A percentile compares a stretch with the other conserved stretches of the same genome.
Evolutionary conservation across 1,140 invertebrate genomes (phyloP).

Genomic region (Diachasma alloeum): DNA sequence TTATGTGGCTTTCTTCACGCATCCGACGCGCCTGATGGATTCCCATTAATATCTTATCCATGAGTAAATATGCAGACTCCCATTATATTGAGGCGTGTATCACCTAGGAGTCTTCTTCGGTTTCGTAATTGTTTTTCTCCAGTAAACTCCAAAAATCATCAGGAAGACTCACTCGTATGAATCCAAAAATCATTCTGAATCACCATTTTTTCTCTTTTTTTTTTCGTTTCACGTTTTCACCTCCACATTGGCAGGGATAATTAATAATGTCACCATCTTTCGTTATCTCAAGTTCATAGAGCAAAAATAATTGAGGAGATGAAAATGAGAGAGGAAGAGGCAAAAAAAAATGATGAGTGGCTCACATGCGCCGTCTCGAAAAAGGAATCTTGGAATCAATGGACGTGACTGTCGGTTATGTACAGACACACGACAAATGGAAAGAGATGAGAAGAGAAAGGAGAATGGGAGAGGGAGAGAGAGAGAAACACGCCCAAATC

Average conservation of each 20-base stretch:
- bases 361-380: slow-evolving; percentile 19
- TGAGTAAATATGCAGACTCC: background rate
- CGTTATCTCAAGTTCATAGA: background rate
- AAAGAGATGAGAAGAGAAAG: background rate
- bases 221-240: background rate
- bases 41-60: slow-evolving; percentile 1
- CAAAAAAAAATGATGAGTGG: background rate
- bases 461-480: background rate
- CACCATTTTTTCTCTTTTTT: background rate
- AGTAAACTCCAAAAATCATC: background rate
- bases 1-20: slow-evolving; percentile 20
- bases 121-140: background rate
- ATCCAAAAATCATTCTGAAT: background rate
- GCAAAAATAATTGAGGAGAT: too few relatives aligned
- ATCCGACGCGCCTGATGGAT: slow-evolving; percentile 18
- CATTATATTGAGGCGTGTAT: background rate
- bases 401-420: slow-evolving; percentile 18
- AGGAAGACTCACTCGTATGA: background rate
- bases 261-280: background rate
- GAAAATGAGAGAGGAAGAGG: too few relatives aligned
- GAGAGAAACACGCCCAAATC: background rate
- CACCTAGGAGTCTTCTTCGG: too few relatives aligned
- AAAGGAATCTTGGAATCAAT: slow-evolving; percentile 23
- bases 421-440: background rate
- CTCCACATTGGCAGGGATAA: background rate